phyloP scores from a whole-genome alignment of 2,888 invertebrate genomes.

The Strigamia maritima region DNA sequence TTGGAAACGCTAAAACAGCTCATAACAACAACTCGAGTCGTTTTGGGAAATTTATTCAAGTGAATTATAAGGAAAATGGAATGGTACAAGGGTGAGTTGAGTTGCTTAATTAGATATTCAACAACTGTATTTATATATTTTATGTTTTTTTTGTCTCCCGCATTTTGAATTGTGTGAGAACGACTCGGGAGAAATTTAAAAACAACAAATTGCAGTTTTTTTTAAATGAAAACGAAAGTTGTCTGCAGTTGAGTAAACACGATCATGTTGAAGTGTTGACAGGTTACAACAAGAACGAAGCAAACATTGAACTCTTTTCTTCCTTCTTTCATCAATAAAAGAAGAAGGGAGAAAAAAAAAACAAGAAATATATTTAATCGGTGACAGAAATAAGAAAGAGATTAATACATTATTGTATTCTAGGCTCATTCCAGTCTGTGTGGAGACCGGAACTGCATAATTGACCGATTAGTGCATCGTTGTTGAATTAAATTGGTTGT shows the following conservation, averaged over 20 bases:
- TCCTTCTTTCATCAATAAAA: background rate
- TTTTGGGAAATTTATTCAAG: slow-evolving; percentile 96
- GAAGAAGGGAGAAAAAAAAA: background rate
- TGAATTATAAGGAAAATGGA: slow-evolving; percentile 96
- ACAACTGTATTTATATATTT: background rate
- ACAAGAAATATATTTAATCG: slow-evolving; percentile 1
- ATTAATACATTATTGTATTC: background rate
- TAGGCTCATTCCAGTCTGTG: background rate
- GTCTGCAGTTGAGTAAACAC: background rate
- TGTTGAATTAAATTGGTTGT: background rate
- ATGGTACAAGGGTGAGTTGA: slow-evolving; percentile 86
- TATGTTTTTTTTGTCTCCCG: background rate
- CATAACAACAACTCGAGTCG: slow-evolving; percentile 96
- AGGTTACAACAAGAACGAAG: background rate
- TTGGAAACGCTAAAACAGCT: slow-evolving; percentile 97
- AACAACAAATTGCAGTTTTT: background rate
- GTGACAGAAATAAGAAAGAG: background rate
- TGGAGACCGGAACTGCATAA: slow-evolving; percentile 15
- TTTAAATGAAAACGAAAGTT: background rate
- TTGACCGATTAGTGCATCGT: slow-evolving; percentile 1
- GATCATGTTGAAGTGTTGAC: slow-evolving; percentile 6
- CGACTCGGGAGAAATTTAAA: background rate
- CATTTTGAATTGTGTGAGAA: background rate
- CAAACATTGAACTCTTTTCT: slow-evolving; percentile 14
- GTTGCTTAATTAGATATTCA: slow-evolving; percentile 44